phyloP scores from a whole-genome alignment of 2,888 invertebrate species.

The Drepana falcataria region DNA sequence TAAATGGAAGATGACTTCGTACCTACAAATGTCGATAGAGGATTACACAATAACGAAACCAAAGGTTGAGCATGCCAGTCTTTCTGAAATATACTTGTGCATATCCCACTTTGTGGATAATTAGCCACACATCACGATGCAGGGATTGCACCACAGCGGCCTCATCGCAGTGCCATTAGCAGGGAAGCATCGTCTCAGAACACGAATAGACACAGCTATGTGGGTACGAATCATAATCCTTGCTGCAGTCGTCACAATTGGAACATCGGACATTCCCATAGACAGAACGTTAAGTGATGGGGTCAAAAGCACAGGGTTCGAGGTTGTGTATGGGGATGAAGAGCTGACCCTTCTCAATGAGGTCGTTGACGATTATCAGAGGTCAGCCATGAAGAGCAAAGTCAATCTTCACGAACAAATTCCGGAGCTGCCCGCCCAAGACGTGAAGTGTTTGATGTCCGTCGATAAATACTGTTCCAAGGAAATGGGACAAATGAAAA shows the following conservation, averaged over 20 bases:
- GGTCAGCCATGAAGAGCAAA: slow-evolving; percentile 33
- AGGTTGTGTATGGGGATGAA: slow-evolving; percentile 56
- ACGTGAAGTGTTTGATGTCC: slow-evolving; percentile 70
- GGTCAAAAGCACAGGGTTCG: slow-evolving; percentile 44
- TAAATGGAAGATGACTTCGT: too few species aligned
- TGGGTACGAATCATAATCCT: slow-evolving; percentile 24
- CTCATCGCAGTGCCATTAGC: slow-evolving; percentile 18
- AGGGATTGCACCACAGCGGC: slow-evolving; percentile 40
- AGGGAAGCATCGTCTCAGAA: slow-evolving; percentile 14
- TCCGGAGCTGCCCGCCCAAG: slow-evolving; percentile 43
- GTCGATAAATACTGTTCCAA: slow-evolving; percentile 57
- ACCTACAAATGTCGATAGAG: too few species aligned
- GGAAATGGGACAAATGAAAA: slow-evolving; percentile 57
- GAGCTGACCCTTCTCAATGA: slow-evolving; percentile 51
- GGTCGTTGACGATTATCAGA: slow-evolving; percentile 47
- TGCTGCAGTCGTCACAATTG: slow-evolving; percentile 13
- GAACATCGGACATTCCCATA: slow-evolving; percentile 33
- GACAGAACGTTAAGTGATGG: slow-evolving; percentile 42
- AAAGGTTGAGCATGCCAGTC: slow-evolving; percentile 30
- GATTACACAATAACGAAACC: neutral
- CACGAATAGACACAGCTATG: slow-evolving; percentile 33
- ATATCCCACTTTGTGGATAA: slow-evolving; percentile 40
- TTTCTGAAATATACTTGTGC: slow-evolving; percentile 40
- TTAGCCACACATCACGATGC: slow-evolving; percentile 44
- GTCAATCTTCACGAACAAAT: slow-evolving; percentile 36